Percentiles rank a stretch among this genome's conserved stretches.
Evolutionary conservation across 1,140 invertebrate genomes (phyloP).

Genomic region (Panagrolaimus sp.): DNA sequence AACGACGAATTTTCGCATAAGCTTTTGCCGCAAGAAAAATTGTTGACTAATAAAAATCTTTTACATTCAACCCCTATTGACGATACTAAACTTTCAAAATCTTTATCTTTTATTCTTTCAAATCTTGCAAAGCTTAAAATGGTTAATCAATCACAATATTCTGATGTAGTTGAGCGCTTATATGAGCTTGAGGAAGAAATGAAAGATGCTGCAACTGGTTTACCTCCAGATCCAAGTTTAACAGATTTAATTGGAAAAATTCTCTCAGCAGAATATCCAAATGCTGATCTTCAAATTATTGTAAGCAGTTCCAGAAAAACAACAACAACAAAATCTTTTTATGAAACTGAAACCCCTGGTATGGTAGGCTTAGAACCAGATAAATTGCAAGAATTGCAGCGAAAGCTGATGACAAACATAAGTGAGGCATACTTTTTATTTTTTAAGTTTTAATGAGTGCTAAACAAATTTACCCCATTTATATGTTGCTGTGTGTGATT

Average conservation of each 20-base stretch:
- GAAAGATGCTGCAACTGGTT: slow-evolving; percentile 25
- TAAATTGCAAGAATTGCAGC: slow-evolving; percentile 46
- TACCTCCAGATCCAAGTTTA: slow-evolving; percentile 44
- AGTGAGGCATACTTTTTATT: slow-evolving; percentile 30
- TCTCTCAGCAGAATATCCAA: slow-evolving; percentile 37
- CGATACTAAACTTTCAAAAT: not conserved
- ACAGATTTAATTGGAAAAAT: slow-evolving; percentile 43
- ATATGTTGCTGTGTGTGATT: too few species aligned
- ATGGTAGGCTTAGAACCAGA: slow-evolving; percentile 51
- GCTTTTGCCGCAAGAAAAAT: not conserved
- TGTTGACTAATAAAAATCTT: not conserved
- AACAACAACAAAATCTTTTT: slow-evolving; percentile 55
- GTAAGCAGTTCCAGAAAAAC: slow-evolving; percentile 52
- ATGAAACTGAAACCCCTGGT: slow-evolving; percentile 57
- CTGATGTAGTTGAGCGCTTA: slow-evolving; percentile 47
- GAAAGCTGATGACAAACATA: slow-evolving; percentile 50
- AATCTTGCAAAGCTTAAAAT: slow-evolving; percentile 30
- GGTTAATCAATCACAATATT: slow-evolving; percentile 36
- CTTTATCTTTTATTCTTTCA: slow-evolving; percentile 10
- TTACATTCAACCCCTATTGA: not conserved
- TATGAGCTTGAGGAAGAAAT: slow-evolving; percentile 49
- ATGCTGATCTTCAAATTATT: slow-evolving; percentile 50
- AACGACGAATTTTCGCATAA: too few species aligned
- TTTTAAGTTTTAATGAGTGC: slow-evolving; percentile 3
- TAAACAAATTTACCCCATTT: too few species aligned